Base-by-base conservation (phyloP, 2,888 invertebrate genomes). In the Barypeithes pellucidus region DNA sequence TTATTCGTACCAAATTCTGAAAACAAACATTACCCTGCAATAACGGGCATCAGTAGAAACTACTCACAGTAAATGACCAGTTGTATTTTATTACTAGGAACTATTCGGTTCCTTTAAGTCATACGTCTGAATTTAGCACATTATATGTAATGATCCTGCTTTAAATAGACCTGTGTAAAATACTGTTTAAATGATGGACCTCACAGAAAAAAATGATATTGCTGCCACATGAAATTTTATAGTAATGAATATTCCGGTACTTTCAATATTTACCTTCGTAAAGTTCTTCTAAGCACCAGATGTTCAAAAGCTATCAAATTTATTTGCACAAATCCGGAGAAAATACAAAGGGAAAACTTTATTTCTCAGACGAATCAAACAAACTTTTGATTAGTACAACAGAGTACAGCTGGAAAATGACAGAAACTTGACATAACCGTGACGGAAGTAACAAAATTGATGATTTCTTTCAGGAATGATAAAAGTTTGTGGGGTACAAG, bases 131-230 rank as follows among this genome's bases (percentile, higher is more conserved):
- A 57, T 54, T 5, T 24, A 24, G 3, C 54, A 33, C 33, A 60
- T 24, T 22, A 60, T 41, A 60, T 43, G 41, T 14, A 41, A 41
- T 20, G 8, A 60, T 60, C 39, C 16, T 29, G n/a, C 45, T 45
- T 62, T 62, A 62, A 62, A 62, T 62, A 62, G 43, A 47, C 8
- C 7, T 45, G 47, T 62, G 14, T 62, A 61, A 59, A 62, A 41
- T 47, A 29, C 62, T 47, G 47, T 62, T 47, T 47, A 43, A 29
- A 45, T 61, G 14, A 41, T 62, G 18, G 8, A 33, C 24, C 29
- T 62, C 12, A 45, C 29, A 4, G 29, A 62, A 62, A 62, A 16
- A 8, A 61, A 45, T n/a, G 12, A 45, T 47, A 16, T 9, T 43
- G 24, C 24, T 61, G 43, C 62, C 62, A 47, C 12, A 45, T 45